Evolutionary conservation across 2,797 vertebrate species (phyloP), one percentile per base, ranked within the genome.

Genomic region (Sebastes nivosus): DNA sequence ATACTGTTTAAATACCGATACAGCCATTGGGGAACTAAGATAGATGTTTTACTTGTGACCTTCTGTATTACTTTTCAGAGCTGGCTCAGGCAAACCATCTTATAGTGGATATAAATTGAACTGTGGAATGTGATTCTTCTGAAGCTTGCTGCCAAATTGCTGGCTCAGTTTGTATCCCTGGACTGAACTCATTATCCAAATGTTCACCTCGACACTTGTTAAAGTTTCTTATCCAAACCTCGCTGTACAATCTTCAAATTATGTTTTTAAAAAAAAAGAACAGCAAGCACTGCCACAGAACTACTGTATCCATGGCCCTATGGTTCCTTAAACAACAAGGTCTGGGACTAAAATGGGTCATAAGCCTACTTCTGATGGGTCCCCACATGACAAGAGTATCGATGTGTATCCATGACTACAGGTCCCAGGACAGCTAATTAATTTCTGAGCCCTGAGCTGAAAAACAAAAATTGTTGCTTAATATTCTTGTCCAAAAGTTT

Each of bases 361-460:
- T 25, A 25, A 72, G 57, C 79, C 83, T 84, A 76, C 63, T 87
- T 88, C 58, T 80, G 69, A 72, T 74, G 18, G 18, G 68, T 74
- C 60, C 30, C 50, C 58, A 55, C 34, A 57, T 73, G 72, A 75
- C 67, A 71, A 60, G 66, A 75, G 64, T 78, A 76, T 81, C 68
- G 76, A 75, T 69, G 71, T 67, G 64, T 76, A 80, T 87, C 67
- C 77, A 73, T 79, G 71, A 75, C 75, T 30, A 77, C 79, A 46
- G 67, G 63, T 89, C 85, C 82, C 80, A 78, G 34, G 76, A 68
- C 68, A 68, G 65, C 79, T 85, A 69, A 89, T 85, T 88, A 34
- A 54, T 75, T 75, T 72, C 66, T 65, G 29, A 72, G 46, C 58
- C 59, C 72, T 59, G 46, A 61, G 66, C 77, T 70, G 54, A 75